Percentiles rank a stretch among this genome's conserved stretches.
Evolutionary conservation across 1,140 invertebrate genomes (phyloP).

Genomic region (Pseudomyrmex cubaensis): DNA sequence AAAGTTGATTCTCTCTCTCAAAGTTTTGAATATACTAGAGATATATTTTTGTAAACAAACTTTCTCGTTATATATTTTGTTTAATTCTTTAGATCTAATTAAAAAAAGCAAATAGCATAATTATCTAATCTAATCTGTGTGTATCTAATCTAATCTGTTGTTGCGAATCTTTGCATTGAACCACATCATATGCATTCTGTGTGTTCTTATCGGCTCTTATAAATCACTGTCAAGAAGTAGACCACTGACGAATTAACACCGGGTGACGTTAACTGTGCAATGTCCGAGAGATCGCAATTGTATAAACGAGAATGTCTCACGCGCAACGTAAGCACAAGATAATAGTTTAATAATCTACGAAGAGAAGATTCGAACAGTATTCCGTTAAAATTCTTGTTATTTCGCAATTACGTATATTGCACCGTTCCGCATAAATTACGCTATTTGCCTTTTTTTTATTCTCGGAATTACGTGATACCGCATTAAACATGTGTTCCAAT

Average conservation of each 20-base stretch:
- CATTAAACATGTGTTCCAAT: neutral
- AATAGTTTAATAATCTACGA: no score
- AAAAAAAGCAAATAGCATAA: no score
- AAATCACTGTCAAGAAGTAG: slow-evolving; percentile 59
- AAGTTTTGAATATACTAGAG: no score
- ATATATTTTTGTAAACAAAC: no score
- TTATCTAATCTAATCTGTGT: neutral
- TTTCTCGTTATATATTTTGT: no score
- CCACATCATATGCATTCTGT: neutral
- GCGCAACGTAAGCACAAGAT: neutral
- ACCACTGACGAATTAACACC: slow-evolving; percentile 49
- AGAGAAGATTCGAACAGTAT: no score
- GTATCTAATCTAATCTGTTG: neutral
- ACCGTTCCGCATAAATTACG: slow-evolving; percentile 22
- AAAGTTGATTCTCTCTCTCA: no score
- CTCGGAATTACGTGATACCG: neutral
- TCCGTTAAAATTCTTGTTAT: no score
- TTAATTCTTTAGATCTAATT: no score
- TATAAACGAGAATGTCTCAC: slow-evolving; percentile 40
- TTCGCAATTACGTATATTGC: neutral
- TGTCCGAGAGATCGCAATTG: slow-evolving; percentile 28
- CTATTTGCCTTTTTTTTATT: slow-evolving; percentile 10
- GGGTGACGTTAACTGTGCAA: slow-evolving; percentile 46
- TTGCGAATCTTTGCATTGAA: neutral
- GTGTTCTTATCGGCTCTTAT: slow-evolving; percentile 8